A percentile compares a stretch with the other conserved stretches of the same genome.
These are phyloP conservation scores for Uloborus diversus DNA, from an alignment of 1,140 invertebrate genomes.

Conservation along the genomic window DNA sequence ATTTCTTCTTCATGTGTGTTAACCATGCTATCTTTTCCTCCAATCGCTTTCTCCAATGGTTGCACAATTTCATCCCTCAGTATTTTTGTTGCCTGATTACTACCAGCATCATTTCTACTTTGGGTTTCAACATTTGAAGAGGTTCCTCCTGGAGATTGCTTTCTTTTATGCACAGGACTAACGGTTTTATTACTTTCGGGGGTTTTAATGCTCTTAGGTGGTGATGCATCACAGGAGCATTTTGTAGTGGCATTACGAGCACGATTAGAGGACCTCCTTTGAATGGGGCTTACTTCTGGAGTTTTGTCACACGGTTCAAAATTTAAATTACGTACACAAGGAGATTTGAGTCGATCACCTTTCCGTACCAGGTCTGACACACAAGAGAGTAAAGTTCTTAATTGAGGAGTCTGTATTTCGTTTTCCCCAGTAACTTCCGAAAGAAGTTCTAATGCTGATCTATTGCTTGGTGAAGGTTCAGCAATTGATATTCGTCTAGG, in stretches of 20 bases:
- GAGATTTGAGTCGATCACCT: not conserved
- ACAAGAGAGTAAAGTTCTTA: constrained; percentile 23
- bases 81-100: not conserved
- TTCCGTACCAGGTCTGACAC: not conserved
- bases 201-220: too few relatives aligned
- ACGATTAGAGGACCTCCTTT: too few relatives aligned
- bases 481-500: constrained; percentile 27
- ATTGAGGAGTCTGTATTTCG: constrained; percentile 11
- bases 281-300: not conserved
- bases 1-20: too few relatives aligned
- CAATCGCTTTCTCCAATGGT: too few relatives aligned
- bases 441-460: constrained; percentile 23
- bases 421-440: not conserved
- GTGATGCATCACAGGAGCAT: too few relatives aligned
- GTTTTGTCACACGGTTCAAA: constrained; percentile 15
- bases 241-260: too few relatives aligned
- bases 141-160: not conserved
- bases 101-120: not conserved
- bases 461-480: constrained; percentile 15
- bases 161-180: too few relatives aligned
- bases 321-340: constrained; percentile 20
- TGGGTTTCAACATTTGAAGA: not conserved
- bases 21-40: too few relatives aligned
- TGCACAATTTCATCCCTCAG: not conserved
- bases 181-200: too few relatives aligned